Evolutionary conservation across 2,113 vertebrate genomes (phyloP).

Genomic region (Myrmecobius fasciatus): DNA sequence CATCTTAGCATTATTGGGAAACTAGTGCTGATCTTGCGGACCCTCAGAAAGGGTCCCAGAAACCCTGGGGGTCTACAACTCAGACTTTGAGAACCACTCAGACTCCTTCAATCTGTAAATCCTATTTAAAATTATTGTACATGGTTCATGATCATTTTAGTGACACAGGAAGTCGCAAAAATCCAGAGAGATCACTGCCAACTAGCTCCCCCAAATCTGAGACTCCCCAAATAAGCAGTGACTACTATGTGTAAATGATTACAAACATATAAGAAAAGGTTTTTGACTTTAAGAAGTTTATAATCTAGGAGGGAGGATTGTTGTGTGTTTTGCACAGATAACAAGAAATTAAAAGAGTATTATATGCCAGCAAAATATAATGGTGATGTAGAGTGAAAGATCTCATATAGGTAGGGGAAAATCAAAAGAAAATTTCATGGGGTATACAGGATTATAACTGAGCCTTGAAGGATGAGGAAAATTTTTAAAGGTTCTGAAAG

Average conservation of each 20-base stretch:
- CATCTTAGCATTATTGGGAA: neutral
- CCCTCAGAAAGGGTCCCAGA: neutral
- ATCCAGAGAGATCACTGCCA: neutral
- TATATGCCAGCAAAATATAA: neutral
- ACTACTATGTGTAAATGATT: neutral
- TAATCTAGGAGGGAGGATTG: conserved; percentile 17
- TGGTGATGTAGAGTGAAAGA: neutral
- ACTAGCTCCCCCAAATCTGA: neutral
- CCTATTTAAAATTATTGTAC: neutral
- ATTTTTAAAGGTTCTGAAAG: neutral
- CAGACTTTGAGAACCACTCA: neutral
- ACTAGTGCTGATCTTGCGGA: neutral
- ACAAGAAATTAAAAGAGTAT: neutral
- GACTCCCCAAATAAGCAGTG: neutral
- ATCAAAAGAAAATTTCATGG: neutral
- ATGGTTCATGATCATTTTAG: neutral
- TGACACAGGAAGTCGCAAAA: neutral
- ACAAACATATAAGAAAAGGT: conserved; percentile 47
- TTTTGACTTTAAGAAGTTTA: conserved; percentile 55
- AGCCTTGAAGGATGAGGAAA: neutral
- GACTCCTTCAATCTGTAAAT: neutral
- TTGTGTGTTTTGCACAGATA: neutral
- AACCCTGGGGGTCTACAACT: neutral
- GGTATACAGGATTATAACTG: neutral
- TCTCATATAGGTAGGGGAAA: neutral